Conservation (phyloP, 2,888 invertebrate genomes). For the Blastobasis lacticolella region DNA sequence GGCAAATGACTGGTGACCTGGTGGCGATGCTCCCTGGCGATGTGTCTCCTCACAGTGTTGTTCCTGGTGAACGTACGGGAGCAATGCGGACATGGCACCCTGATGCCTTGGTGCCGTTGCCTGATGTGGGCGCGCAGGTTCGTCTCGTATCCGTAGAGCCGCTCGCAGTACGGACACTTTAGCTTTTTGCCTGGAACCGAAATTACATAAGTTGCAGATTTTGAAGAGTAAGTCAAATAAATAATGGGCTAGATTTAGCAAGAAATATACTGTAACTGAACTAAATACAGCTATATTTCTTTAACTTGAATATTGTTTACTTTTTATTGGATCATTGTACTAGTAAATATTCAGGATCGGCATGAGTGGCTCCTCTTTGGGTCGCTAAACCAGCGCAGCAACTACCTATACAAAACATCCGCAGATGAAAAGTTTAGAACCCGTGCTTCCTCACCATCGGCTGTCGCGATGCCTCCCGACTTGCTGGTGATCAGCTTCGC, state of each 20-base stretch:
- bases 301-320: too few relatives aligned
- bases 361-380: too few relatives aligned
- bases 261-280: too few relatives aligned
- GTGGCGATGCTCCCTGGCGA: conserved; percentile 91
- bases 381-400: neutral
- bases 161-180: conserved; percentile 94
- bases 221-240: too few relatives aligned
- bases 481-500: conserved; percentile 79
- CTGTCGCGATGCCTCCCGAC: conserved; percentile 87
- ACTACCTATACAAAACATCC: neutral
- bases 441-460: conserved; percentile 78
- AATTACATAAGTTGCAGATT: too few relatives aligned
- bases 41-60: conserved; percentile 92
- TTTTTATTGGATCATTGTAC: too few relatives aligned
- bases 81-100: conserved; percentile 93
- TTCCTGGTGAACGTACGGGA: conserved; percentile 92
- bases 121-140: conserved; percentile 93
- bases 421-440: too few relatives aligned
- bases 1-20: conserved; percentile 79
- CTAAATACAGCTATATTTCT: too few relatives aligned
- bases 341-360: too few relatives aligned
- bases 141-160: conserved; percentile 94
- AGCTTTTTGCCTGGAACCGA: conserved; percentile 86
- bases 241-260: too few relatives aligned
- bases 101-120: conserved; percentile 92